These are phyloP conservation scores for Diphyllodes magnificus DNA, from an alignment of 2,113 vertebrate genomes.

Conservation along the genomic window DNA sequence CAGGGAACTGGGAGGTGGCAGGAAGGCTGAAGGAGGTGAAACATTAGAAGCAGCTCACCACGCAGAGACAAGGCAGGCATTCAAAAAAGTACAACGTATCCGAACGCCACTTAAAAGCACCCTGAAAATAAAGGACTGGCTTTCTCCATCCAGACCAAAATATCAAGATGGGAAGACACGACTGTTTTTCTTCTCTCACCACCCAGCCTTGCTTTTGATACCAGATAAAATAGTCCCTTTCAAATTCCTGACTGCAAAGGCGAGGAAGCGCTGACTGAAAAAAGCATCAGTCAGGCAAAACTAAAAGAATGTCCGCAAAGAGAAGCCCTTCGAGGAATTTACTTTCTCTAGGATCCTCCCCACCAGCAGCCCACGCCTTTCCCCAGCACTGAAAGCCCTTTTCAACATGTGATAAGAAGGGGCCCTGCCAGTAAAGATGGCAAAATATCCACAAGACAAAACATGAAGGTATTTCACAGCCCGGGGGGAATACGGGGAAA, in stretches of 20 bases:
- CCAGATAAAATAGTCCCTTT: background rate
- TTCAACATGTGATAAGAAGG: background rate
- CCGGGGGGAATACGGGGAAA: background rate
- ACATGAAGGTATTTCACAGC: background rate
- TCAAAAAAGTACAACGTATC: background rate
- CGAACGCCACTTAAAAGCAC: background rate
- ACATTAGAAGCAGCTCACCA: background rate
- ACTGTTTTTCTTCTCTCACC: background rate
- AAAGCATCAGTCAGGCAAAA: background rate
- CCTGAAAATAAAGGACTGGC: background rate
- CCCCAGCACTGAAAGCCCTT: background rate
- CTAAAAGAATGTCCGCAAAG: background rate
- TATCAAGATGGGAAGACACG: background rate
- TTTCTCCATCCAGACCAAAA: background rate
- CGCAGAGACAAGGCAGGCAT: background rate
- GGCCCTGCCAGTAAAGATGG: background rate
- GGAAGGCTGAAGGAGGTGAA: background rate
- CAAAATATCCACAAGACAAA: background rate
- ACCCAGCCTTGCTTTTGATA: background rate
- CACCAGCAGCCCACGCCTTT: background rate
- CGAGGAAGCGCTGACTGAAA: background rate
- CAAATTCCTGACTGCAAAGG: background rate
- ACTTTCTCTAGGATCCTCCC: background rate
- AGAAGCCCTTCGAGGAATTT: constrained; percentile 15
- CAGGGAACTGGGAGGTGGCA: background rate